Evolutionary conservation across 1,140 invertebrate species (phyloP), one percentile per base, ranked within the genome.

Genomic region (Branchinecta lindahli): DNA sequence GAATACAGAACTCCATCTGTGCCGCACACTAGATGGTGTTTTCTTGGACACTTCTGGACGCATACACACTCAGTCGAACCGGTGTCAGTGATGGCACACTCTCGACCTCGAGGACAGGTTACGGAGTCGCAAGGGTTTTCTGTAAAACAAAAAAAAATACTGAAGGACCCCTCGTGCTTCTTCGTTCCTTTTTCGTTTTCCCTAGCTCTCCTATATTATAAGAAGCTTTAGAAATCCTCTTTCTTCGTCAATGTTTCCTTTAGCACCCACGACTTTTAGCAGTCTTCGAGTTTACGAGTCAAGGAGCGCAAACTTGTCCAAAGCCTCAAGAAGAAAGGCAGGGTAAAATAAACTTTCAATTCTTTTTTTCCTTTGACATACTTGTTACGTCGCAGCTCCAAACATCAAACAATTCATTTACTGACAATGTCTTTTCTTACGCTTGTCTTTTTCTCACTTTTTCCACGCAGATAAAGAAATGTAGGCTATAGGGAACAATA

Each of bases 1-100:
- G 84, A 81, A 76, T 90, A 90, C 52, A 87, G 80, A 68, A 82
- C 81, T 3, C 87, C 87, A 77, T 90, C 86, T 8, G 86, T 85
- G n/a, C 86, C 88, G 77, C 88, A 90, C 61, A 89, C 86, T 10
- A 80, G 76, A 71, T 84, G 83, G 71, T 80, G 79, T 75, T 85
- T 84, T 68, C 79, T 78, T 61, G 75, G 72, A 73, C 85, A 87
- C 72, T 82, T 78, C 46, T 81, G 80, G 44, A 83, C 82, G 77
- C 88, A 90, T 44, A 85, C 80, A 76, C 88, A 90, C 47, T 81
- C 75, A 1, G 79, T 79, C n/a, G 80, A 77, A 18, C 81, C 77
- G 8, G 77, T 72, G 6, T 80, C 75, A n/a, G 82, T 77, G 21
- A 81, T 76, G 10, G 79, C 76, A 75, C 88, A 89, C 76, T 87